Conservation (phyloP, 1,140 invertebrate genomes). For the Chironomus striatipennis region DNA sequence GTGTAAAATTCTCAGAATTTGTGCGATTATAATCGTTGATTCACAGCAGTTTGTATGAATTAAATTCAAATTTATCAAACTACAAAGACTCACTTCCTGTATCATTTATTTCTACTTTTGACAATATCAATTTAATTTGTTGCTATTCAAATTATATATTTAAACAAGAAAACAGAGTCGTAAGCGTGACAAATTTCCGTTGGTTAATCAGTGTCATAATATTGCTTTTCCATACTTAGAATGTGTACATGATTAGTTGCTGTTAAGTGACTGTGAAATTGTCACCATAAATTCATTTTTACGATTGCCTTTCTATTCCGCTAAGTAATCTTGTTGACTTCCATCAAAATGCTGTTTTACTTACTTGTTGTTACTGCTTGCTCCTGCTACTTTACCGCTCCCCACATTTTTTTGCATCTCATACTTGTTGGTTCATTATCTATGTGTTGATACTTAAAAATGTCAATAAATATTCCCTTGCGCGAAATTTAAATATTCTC, state of each 20-base stretch:
- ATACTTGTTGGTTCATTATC: background rate
- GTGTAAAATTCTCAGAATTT: too few species aligned
- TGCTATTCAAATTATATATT: too few species aligned
- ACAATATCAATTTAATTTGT: background rate
- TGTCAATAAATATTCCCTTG: too few species aligned
- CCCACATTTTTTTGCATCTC: background rate
- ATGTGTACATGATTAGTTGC: background rate
- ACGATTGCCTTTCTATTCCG: background rate
- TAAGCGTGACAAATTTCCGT: conserved; percentile 12
- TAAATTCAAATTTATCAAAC: too few species aligned
- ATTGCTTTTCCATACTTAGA: background rate
- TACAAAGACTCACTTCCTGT: background rate
- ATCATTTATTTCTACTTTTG: background rate
- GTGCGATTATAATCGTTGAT: too few species aligned
- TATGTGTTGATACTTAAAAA: too few species aligned
- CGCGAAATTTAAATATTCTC: too few species aligned
- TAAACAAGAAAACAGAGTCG: too few species aligned
- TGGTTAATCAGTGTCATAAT: background rate
- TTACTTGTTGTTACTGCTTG: background rate
- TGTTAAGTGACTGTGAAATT: conserved; percentile 8
- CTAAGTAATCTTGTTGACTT: background rate
- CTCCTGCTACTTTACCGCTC: background rate
- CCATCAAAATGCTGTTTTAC: background rate
- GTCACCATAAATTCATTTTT: conserved; percentile 2
- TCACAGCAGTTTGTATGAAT: too few species aligned